Percentiles rank a stretch among this genome's conserved stretches.
Evolutionary conservation across 1,140 invertebrate species (phyloP).

Genomic region (Forficula auricularia): DNA sequence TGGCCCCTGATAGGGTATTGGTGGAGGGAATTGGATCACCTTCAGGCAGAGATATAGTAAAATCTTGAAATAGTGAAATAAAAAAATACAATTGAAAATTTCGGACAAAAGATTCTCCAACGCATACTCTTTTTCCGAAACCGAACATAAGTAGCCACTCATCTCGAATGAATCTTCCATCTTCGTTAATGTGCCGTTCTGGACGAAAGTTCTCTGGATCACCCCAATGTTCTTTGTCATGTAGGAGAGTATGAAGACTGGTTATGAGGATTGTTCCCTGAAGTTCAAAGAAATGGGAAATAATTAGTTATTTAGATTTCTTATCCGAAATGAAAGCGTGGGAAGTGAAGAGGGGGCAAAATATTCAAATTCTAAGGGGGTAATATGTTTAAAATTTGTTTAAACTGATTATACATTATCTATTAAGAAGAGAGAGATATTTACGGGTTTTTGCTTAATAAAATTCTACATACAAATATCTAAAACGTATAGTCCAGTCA

Average conservation of each 20-base stretch:
- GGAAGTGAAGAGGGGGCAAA: too few relatives aligned
- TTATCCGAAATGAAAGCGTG: too few relatives aligned
- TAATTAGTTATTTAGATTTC: too few relatives aligned
- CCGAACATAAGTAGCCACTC: slow-evolving; percentile 33
- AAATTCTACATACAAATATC: too few relatives aligned
- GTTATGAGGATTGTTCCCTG: slow-evolving; percentile 4
- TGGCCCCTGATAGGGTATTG: slow-evolving; percentile 8
- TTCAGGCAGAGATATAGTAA: slow-evolving; percentile 9
- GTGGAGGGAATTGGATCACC: slow-evolving; percentile 8
- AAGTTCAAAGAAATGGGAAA: too few relatives aligned
- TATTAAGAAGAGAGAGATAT: too few relatives aligned
- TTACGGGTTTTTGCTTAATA: too few relatives aligned
- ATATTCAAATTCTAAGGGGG: too few relatives aligned
- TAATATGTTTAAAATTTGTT: too few relatives aligned
- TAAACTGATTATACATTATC: too few relatives aligned
- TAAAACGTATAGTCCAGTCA: too few relatives aligned
- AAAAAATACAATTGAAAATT: slow-evolving; percentile 19
- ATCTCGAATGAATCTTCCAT: slow-evolving; percentile 28
- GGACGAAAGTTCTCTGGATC: slow-evolving; percentile 38
- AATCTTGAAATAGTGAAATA: slow-evolving; percentile 17
- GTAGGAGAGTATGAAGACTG: slow-evolving; percentile 23
- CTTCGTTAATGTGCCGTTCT: slow-evolving; percentile 33
- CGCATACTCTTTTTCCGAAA: slow-evolving; percentile 18
- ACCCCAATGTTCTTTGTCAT: slow-evolving; percentile 31
- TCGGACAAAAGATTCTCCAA: slow-evolving; percentile 18